Conservation (phyloP, 2,797 vertebrate genomes). For the Echiichthys vipera region DNA sequence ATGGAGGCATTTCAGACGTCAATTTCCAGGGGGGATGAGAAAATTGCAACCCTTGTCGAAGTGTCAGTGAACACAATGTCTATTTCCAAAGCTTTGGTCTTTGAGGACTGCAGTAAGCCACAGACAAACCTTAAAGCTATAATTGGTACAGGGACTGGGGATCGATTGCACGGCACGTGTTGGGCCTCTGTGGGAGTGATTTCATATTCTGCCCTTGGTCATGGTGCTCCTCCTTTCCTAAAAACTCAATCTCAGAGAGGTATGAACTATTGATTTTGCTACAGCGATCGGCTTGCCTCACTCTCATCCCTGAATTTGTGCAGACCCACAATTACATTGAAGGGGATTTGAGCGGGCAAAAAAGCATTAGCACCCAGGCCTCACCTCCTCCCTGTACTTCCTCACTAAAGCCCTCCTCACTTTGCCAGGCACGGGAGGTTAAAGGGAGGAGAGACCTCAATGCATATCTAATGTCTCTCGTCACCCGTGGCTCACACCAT, state of each 20-base stretch:
- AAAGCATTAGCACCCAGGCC: slow-evolving; percentile 58
- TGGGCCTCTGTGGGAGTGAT: slow-evolving; percentile 67
- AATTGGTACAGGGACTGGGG: slow-evolving; percentile 77
- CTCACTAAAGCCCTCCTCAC: slow-evolving; percentile 50
- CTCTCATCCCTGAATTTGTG: slow-evolving; percentile 69
- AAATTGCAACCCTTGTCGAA: slow-evolving; percentile 67
- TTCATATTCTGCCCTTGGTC: slow-evolving; percentile 81
- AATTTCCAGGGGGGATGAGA: slow-evolving; percentile 68
- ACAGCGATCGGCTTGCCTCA: slow-evolving; percentile 66
- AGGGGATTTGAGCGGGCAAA: slow-evolving; percentile 67
- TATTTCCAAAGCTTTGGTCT: slow-evolving; percentile 75
- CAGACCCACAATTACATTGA: slow-evolving; percentile 71
- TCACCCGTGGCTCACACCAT: slow-evolving; percentile 51
- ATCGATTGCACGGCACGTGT: slow-evolving; percentile 68
- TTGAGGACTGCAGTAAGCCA: slow-evolving; percentile 73
- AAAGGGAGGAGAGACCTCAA: slow-evolving; percentile 61
- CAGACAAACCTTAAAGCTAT: slow-evolving; percentile 77
- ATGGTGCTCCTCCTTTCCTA: slow-evolving; percentile 75
- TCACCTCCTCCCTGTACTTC: slow-evolving; percentile 58
- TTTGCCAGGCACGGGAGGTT: slow-evolving; percentile 45
- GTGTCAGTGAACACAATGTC: slow-evolving; percentile 76
- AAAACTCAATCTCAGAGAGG: slow-evolving; percentile 83
- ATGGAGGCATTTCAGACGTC: slow-evolving; percentile 66
- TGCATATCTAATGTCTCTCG: slow-evolving; percentile 66
- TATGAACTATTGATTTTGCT: slow-evolving; percentile 85